Evolutionary conservation across 2,888 invertebrate genomes (phyloP), one percentile per base, ranked within the genome.

Genomic region (Dysmachus trigonus): DNA sequence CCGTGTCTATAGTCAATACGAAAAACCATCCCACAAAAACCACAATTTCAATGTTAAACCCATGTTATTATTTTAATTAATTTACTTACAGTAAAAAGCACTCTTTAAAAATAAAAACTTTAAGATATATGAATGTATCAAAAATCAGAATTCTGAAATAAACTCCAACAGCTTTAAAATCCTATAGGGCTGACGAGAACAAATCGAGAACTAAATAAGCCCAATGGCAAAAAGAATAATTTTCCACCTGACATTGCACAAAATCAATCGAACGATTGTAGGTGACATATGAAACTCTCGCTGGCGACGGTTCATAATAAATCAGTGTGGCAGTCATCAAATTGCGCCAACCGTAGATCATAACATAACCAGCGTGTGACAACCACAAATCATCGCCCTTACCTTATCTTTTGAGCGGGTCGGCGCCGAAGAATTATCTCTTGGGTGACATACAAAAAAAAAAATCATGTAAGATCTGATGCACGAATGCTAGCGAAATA

Each of bases 241-340:
- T 62, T 81, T 53, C n/a, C 62, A 81, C 81, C 81, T 81, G 81
- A 81, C 81, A 81, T 81, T 81, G 53, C 81, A 81, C 31, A 81
- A 81, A 81, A 81, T 81, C 62, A 81, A 81, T 81, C 30, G 81
- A 81, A 73, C 73, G 15, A 73, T n/a, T n/a, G 31, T 33, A 33
- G 18, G 35, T 35, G 81, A 81, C 53, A 81, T 81, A 62, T 81
- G 81, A 81, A 53, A 31, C 77, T 27, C 77, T 27, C 47, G 13
- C 47, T 41, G 27, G 38, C 22, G 77, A 35, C 22, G 77, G 18
- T 41, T 41, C 31, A 77, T n/a, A 81, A 18, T 53, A 81, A 81
- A 81, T 81, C 81, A 81, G 81, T 62, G 33, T 62, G 62, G 22
- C n/a, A 27, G 53, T 81, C 81, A 81, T 81, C 81, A 81, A 53